Conservation (phyloP, 2,113 vertebrate genomes). For the Cavia porcellus region DNA sequence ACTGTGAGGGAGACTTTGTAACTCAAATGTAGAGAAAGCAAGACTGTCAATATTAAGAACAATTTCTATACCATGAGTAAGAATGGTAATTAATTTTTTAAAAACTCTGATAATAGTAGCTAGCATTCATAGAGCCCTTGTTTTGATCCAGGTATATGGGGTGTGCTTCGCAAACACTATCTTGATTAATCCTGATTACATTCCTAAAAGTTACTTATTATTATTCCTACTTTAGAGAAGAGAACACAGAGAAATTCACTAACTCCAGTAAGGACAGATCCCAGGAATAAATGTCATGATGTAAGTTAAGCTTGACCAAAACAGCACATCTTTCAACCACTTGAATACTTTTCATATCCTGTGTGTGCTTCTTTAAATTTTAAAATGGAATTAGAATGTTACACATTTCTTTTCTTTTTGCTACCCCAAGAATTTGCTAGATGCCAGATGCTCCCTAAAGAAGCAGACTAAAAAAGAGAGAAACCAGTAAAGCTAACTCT, state of each 20-base stretch:
- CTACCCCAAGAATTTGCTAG: constrained; percentile 49
- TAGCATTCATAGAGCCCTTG: background rate
- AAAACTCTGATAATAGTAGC: background rate
- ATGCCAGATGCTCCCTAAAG: constrained; percentile 68
- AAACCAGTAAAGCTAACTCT: constrained; percentile 64
- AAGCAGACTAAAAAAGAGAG: constrained; percentile 62
- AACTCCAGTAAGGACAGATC: background rate
- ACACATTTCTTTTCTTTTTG: constrained; percentile 42
- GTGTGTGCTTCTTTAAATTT: constrained; percentile 9
- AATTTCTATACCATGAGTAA: background rate
- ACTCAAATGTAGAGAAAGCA: constrained; percentile 40
- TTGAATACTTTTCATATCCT: background rate
- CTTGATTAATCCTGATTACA: background rate
- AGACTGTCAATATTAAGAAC: background rate
- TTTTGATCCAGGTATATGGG: background rate
- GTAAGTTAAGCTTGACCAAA: background rate
- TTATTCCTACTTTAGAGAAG: constrained; percentile 14
- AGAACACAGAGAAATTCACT: constrained; percentile 1
- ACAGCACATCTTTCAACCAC: background rate
- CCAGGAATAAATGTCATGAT: constrained; percentile 24
- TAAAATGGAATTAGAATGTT: constrained; percentile 40
- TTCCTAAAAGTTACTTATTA: background rate
- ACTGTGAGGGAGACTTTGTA: background rate
- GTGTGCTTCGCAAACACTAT: background rate
- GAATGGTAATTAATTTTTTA: background rate